Percentiles rank a stretch among this genome's conserved stretches.
phyloP scores from a whole-genome alignment of 2,113 vertebrate genomes.

The Connochaetes taurinus region DNA sequence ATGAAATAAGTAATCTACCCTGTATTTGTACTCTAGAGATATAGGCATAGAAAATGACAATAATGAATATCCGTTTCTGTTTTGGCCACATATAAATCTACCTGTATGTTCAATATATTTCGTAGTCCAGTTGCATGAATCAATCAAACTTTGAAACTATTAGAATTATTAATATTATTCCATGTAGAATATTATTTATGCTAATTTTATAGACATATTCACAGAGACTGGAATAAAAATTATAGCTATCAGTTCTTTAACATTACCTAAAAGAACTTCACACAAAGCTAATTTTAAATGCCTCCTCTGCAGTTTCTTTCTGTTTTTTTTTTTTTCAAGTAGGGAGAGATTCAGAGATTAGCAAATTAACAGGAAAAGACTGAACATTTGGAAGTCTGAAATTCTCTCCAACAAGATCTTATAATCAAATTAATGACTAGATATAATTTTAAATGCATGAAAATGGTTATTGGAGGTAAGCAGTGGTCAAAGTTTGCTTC shows the following conservation, averaged over 20 bases:
- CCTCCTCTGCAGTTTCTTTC: neutral
- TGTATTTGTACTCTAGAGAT: neutral
- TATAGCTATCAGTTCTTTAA: neutral
- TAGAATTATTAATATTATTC: neutral
- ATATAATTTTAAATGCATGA: neutral
- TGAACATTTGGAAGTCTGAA: constrained; percentile 25
- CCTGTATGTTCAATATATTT: neutral
- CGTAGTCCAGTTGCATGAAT: neutral
- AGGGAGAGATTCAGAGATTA: neutral
- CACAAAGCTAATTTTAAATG: neutral
- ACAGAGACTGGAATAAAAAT: neutral
- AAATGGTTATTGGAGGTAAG: neutral
- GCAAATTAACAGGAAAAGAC: constrained; percentile 14
- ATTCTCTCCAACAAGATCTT: neutral
- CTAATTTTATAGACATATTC: neutral
- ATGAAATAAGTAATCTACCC: neutral
- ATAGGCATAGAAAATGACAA: neutral
- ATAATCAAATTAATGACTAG: neutral
- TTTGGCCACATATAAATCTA: neutral
- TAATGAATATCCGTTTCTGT: neutral
- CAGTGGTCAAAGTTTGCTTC: constrained; percentile 52
- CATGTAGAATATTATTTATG: neutral
- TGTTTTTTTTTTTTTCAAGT: neutral
- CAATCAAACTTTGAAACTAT: neutral
- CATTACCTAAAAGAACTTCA: neutral